Evolutionary conservation across 2,797 vertebrate genomes (phyloP), one percentile per base, ranked within the genome.

Genomic region (Takifugu rubripes): DNA sequence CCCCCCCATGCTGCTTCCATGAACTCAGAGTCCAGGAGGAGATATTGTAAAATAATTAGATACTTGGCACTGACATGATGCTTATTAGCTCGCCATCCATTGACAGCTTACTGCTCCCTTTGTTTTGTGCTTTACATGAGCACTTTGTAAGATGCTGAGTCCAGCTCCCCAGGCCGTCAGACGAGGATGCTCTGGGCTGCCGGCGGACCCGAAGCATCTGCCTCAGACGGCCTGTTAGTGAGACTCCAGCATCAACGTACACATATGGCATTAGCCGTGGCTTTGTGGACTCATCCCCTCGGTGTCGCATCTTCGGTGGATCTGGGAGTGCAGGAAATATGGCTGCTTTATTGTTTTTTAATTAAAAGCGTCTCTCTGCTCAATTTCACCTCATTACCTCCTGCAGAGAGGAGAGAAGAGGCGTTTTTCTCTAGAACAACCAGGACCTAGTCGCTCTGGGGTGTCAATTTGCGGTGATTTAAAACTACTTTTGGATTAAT

Each of bases 331-430:
- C 52, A 63, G 79, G 65, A 79, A 81, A 75, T 57, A 72, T 60
- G 50, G 59, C 65, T 1, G 26, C 74, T 70, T 80, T 73, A 76
- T 82, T 65, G 67, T 70, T 74, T 83, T 47, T 74, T 71, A 83
- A 88, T 88, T 88, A 84, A 84, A 89, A 87, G 78, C 66, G 75
- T 78, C 86, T 89, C 81, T 48, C 76, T 67, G 55, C 64, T 72
- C 65, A 72, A 82, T 82, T 82, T 70, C 61, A 62, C 31, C 66
- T 80, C 69, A 75, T 81, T 81, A 78, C 72, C 62, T 42, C 67
- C 58, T 43, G 52, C 52, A 10, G 67, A 0, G 64, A 40, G 54
- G 57, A 57, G 36, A 52, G 27, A 47, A 17, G 48, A 68, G 54
- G 21, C 33, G 14, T 33, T 9, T 65, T 75, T 68, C 49, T 53